phyloP scores from a whole-genome alignment of 2,113 vertebrate species.

The Sebastes fasciatus region DNA sequence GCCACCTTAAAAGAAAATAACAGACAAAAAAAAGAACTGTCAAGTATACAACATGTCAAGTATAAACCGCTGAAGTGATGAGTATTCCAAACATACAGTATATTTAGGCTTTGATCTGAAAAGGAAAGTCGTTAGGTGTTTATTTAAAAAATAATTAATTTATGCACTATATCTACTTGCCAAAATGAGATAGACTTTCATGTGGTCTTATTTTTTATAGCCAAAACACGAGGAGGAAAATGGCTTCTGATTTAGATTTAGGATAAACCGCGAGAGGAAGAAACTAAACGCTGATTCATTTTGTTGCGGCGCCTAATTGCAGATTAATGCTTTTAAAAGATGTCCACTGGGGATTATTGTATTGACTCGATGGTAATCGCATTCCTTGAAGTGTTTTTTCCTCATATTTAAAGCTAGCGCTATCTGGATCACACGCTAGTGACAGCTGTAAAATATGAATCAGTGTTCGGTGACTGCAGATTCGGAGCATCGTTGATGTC shows the following conservation, averaged over 20 bases:
- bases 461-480: conserved; percentile 54
- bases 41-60: conserved; percentile 70
- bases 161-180: conserved; percentile 89
- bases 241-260: conserved; percentile 63
- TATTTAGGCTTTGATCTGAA: conserved; percentile 76
- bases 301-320: conserved; percentile 48
- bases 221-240: conserved; percentile 79
- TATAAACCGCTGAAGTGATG: conserved; percentile 76
- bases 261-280: conserved; percentile 51
- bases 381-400: conserved; percentile 52
- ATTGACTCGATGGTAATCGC: conserved; percentile 56
- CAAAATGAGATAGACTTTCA: conserved; percentile 88
- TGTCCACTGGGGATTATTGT: conserved; percentile 57
- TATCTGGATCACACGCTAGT: conserved; percentile 12
- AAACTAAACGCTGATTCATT: conserved; percentile 70
- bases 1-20: conserved; percentile 72
- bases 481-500: conserved; percentile 40
- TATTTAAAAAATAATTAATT: conserved; percentile 77
- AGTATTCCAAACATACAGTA: conserved; percentile 77
- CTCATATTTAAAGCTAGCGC: conserved; percentile 39
- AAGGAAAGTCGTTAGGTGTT: conserved; percentile 75
- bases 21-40: conserved; percentile 60
- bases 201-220: conserved; percentile 86
- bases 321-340: conserved; percentile 62
- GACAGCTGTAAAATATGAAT: conserved; percentile 61